phyloP scores from a whole-genome alignment of 2,797 vertebrate genomes.

The Poeciliopsis presidionis region DNA sequence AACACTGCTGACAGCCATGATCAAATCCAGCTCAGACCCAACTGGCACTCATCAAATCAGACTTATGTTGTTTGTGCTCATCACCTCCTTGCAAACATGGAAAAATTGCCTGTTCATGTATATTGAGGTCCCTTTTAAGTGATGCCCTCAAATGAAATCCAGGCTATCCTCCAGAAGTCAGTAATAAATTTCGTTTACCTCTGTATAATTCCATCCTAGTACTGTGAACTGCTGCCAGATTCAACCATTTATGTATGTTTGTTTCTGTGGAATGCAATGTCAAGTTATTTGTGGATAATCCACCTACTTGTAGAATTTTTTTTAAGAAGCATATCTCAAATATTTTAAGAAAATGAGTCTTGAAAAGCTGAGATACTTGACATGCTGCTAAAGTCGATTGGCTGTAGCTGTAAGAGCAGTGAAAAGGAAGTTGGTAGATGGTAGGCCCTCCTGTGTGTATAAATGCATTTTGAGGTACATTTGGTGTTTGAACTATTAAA shows the following conservation, averaged over 20 bases:
- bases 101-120: not conserved
- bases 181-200: not conserved
- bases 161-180: not conserved
- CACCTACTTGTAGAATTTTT: not conserved
- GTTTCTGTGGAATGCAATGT: not conserved
- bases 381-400: not conserved
- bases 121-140: not conserved
- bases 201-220: not conserved
- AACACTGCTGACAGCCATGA: not conserved
- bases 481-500: not conserved
- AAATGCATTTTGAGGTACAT: not conserved
- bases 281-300: not conserved
- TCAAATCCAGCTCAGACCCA: not conserved
- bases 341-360: not conserved
- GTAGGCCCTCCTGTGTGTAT: not conserved
- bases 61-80: not conserved
- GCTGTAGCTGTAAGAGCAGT: not conserved
- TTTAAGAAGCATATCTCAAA: not conserved
- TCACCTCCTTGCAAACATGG: not conserved
- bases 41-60: not conserved
- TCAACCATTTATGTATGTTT: not conserved
- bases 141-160: not conserved
- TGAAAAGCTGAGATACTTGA: not conserved
- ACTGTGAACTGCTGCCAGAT: not conserved
- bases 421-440: not conserved